Base-by-base conservation (phyloP, 2,888 invertebrate species). In the Chloroclysta siterata region DNA sequence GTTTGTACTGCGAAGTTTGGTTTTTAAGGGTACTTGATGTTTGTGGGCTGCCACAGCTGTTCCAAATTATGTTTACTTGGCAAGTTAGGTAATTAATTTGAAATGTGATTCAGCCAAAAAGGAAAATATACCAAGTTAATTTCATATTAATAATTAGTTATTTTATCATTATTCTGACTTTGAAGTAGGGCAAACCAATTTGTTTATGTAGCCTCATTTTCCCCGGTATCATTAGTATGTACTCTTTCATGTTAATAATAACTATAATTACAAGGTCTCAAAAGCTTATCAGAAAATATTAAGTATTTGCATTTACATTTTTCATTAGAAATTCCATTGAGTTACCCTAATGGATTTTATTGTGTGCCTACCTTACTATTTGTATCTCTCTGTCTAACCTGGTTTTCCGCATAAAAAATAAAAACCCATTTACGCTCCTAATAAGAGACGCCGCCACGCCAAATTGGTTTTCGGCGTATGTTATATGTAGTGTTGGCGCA, bases 11-110 rank as follows among this genome's bases (percentile, higher is more conserved):
- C 33, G 42, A 63, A 59, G 47, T 57, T 59, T 53, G 59, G 65
- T 62, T 60, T 64, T 59, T 39, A 54, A 65, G 57, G 44, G 63
- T 59, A 52, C 59, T 59, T 54, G 48, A 61, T 53, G 57, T 39
- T 17, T 63, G 59, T 46, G 44, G 55, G 53, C 62, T 62, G 36
- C 59, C 62, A 63, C 55, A 63, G 54, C 36, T 53, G 65, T 72
- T 71, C 68, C 29, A 50, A 73, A 77, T 72, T 73, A 68, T 61
- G 61, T 75, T 76, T 70, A 56, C 63, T 61, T 65, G 57, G 67
- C 58, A 65, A 71, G 39, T 48, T 59, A 11, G 22, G 42, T 22
- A 63, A 63, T 60, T 0, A 60, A 48, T 60, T 52, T 15, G 22
- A 28, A 60, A 56, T 55, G 14, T 52, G 46, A 36, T 11, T 60